A percentile compares a stretch with the other conserved stretches of the same genome.
phyloP scores from a whole-genome alignment of 2,888 invertebrate genomes.

The Abrostola triplasia region DNA sequence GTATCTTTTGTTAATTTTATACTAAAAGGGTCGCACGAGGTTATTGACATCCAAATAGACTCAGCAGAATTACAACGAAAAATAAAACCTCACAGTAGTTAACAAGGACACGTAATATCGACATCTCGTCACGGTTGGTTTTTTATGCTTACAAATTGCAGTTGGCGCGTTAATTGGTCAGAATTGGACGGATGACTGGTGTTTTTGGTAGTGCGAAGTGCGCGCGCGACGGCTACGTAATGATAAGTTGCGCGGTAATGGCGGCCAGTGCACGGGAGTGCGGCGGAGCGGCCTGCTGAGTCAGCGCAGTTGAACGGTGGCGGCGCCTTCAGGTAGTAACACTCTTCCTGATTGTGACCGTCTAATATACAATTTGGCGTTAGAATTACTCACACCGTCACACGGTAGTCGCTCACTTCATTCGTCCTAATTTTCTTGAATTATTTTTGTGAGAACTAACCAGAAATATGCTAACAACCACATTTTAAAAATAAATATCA shows the following conservation, averaged over 20 bases:
- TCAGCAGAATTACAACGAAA: constrained; percentile 45
- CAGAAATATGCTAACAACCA: neutral
- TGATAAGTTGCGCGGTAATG: constrained; percentile 78
- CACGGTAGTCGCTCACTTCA: constrained; percentile 36
- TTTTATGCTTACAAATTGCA: constrained; percentile 79
- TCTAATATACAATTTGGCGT: constrained; percentile 49
- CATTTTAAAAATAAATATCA: too few species aligned
- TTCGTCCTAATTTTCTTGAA: constrained; percentile 37
- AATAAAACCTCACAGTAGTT: constrained; percentile 64
- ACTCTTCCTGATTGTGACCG: constrained; percentile 59
- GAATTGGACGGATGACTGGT: constrained; percentile 81
- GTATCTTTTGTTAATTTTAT: constrained; percentile 18
- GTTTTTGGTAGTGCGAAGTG: constrained; percentile 83
- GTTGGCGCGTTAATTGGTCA: constrained; percentile 81
- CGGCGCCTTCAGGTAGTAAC: constrained; percentile 73
- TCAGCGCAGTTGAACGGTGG: constrained; percentile 80
- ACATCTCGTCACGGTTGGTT: constrained; percentile 77
- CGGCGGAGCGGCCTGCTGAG: constrained; percentile 73
- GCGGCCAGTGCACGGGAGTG: constrained; percentile 70
- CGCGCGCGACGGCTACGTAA: constrained; percentile 79
- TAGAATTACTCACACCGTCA: constrained; percentile 51
- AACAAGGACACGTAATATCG: constrained; percentile 79
- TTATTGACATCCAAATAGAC: constrained; percentile 48
- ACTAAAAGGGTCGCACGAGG: constrained; percentile 41
- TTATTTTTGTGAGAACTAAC: constrained; percentile 16